Conservation (phyloP, 2,113 vertebrate species). For the Nanorana parkeri region DNA sequence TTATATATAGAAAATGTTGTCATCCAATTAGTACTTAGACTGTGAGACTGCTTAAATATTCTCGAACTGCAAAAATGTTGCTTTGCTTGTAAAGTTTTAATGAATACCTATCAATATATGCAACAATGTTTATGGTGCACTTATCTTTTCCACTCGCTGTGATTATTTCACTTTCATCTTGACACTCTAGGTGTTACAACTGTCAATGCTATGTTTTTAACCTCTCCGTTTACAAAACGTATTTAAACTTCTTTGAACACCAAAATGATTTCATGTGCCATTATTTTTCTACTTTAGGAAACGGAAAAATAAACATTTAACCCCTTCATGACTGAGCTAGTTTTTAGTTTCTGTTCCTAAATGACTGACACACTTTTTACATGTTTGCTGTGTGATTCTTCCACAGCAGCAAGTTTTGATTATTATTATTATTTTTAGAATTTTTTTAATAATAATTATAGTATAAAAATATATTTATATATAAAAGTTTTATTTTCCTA, state of each 20-base stretch:
- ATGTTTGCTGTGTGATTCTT: no score
- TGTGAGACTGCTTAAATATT: not conserved
- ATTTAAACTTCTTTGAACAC: not conserved
- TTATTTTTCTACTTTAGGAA: not conserved
- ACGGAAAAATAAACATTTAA: no score
- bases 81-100: constrained; percentile 16
- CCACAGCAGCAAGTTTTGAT: no score
- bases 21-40: constrained; percentile 27
- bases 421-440: no score
- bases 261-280: not conserved
- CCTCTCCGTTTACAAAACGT: not conserved
- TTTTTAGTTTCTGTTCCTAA: no score
- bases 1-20: not conserved
- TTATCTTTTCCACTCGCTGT: constrained; percentile 10
- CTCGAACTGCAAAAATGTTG: not conserved
- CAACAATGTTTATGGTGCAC: constrained; percentile 19
- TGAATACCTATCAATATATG: constrained; percentile 10
- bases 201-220: not conserved
- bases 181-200: constrained; percentile 36
- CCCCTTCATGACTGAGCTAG: no score
- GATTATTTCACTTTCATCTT: constrained; percentile 1
- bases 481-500: no score
- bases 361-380: no score
- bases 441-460: no score
- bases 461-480: no score